Evolutionary conservation across 2,797 vertebrate species (phyloP).

Genomic region (Acanthornis magna): DNA sequence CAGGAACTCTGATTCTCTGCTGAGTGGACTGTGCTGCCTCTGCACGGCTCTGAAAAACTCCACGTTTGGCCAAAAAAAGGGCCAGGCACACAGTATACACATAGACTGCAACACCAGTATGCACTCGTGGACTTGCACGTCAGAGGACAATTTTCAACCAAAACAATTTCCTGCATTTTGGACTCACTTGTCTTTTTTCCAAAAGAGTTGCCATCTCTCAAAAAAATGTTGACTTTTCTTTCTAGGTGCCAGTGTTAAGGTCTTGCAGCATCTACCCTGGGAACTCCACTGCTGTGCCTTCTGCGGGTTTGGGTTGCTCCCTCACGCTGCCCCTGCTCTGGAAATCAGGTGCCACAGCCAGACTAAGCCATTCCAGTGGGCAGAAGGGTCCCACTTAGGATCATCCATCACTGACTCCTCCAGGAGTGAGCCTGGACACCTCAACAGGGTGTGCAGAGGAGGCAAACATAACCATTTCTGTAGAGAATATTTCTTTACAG

Average conservation of each 20-base stretch:
- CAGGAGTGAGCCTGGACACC: neutral
- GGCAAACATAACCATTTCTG: neutral
- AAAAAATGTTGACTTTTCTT: neutral
- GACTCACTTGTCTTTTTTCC: neutral
- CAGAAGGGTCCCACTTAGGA: neutral
- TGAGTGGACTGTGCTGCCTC: neutral
- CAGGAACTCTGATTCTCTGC: fast-evolving
- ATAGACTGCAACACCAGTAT: fast-evolving
- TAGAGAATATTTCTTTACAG: neutral
- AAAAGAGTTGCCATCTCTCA: neutral
- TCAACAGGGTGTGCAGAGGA: fast-evolving
- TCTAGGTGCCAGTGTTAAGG: neutral
- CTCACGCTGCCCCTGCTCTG: fast-evolving
- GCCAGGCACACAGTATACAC: neutral
- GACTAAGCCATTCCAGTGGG: fast-evolving
- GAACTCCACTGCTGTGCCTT: neutral
- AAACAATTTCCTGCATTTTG: neutral
- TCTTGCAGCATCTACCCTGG: neutral
- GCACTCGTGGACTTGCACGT: fast-evolving
- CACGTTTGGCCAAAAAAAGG: neutral
- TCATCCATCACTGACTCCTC: neutral
- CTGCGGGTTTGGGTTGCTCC: neutral
- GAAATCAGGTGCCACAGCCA: neutral
- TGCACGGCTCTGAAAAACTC: neutral
- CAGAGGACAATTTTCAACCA: neutral